Evolutionary conservation across 2,797 vertebrate genomes (phyloP), one percentile per base, ranked within the genome.

Genomic region (Pyrocephalus nanus): DNA sequence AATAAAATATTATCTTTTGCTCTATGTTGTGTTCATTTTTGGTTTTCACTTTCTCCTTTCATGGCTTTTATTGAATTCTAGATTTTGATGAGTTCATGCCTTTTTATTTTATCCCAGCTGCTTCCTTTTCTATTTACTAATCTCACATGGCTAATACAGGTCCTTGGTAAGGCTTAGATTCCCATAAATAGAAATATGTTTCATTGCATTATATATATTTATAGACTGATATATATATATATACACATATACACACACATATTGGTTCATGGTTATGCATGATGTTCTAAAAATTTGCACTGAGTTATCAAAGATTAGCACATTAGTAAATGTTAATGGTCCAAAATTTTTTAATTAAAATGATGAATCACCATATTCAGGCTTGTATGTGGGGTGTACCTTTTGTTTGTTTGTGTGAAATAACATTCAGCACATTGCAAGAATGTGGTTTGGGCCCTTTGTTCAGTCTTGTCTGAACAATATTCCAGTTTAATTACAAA

Each of bases 1-100:
- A 77, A 95, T 92, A 94, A 93, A 88, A 74, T 71, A 95, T 74
- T 67, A 92, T 77, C 77, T 74, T 92, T 67, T 86, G 14, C 60
- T 89, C 25, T 65, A 15, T 0, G 0, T 79, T n/a, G 53, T 86
- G 29, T 86, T 84, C 70, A 40, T 76, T 91, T 86, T 84, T 48
- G 3, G 0, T 67, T 90, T 92, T 79, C 53, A 48, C 38, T 76
- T 91, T 90, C 76, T 86, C 88, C 27, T 92, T 86, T 57, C 29
- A 8, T n/a, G 16, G 43, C 6, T 76, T 79, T 88, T 92, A 67
- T 78, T 92, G 57, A 34, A 47, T 40, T 58, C 55, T 82, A 43
- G 26, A 79, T 8, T 76, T 84, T 87, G 61, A 80, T 92, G 74
- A 79, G 40, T 87, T 92, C 79, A 73, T 72, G 21, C 11, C 53